These are phyloP conservation scores for Bradypodion ventrale DNA, from an alignment of 2,797 vertebrate species.

Conservation along the genomic window DNA sequence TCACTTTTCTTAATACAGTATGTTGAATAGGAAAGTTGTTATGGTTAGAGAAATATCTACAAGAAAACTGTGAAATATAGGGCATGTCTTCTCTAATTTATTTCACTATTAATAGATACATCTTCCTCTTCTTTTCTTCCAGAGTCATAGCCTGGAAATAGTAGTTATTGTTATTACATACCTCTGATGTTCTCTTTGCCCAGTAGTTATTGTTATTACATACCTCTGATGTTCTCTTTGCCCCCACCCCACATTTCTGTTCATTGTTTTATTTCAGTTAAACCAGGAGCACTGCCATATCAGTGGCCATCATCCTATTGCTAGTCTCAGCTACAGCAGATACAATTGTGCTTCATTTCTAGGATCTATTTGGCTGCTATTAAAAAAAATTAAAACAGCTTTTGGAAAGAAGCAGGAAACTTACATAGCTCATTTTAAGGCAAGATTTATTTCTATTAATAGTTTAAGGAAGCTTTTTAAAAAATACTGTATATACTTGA, in stretches of 20 bases:
- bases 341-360: too few relatives aligned
- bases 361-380: too few relatives aligned
- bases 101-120: neutral
- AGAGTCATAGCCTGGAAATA: conserved; percentile 14
- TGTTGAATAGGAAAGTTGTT: neutral
- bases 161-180: conserved; percentile 5
- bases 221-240: neutral
- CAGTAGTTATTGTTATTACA: conserved; percentile 2
- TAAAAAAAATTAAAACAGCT: too few relatives aligned
- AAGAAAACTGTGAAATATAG: neutral
- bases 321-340: too few relatives aligned
- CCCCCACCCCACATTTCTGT: neutral
- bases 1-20: neutral
- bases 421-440: too few relatives aligned
- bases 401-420: too few relatives aligned
- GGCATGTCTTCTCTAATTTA: neutral
- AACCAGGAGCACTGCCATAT: too few relatives aligned
- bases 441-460: neutral
- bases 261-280: conserved; percentile 8
- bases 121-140: neutral
- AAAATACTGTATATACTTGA: too few relatives aligned
- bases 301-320: too few relatives aligned
- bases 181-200: too few relatives aligned
- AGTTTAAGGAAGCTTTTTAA: neutral
- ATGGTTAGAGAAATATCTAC: neutral